Conservation (phyloP, 2,888 invertebrate genomes). For the Rhamnusium bicolor region DNA sequence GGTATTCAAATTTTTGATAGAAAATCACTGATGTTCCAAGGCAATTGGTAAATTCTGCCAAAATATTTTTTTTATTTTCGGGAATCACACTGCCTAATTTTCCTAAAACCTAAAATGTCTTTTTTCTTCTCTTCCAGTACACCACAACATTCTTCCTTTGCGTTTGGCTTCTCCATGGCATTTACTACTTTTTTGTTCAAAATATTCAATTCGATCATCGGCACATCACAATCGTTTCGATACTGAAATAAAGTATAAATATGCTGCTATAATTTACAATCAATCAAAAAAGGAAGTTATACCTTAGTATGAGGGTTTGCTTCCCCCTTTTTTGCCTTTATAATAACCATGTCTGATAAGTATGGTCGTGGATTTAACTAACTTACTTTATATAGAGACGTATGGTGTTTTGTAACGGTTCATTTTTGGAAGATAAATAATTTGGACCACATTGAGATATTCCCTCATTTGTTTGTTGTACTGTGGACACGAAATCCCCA, state of each 20-base stretch:
- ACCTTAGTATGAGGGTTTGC: not conserved
- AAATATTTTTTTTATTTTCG: not conserved
- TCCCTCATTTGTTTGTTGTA: not conserved
- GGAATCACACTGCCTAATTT: not conserved
- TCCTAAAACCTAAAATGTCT: not conserved
- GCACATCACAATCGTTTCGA: not conserved
- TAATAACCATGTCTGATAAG: too few species aligned
- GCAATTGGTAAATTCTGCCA: not conserved
- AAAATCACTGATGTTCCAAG: too few species aligned
- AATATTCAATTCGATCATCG: not conserved
- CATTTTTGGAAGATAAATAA: too few species aligned
- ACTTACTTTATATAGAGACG: not conserved
- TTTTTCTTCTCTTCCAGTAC: not conserved
- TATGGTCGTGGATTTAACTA: too few species aligned
- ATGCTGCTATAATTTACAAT: not conserved
- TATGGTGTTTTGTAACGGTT: not conserved
- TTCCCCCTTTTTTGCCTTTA: too few species aligned
- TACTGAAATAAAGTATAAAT: not conserved
- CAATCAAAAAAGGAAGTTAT: too few species aligned
- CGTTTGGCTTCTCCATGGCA: not conserved
- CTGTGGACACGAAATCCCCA: not conserved
- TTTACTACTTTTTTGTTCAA: not conserved
- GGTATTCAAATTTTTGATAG: too few species aligned
- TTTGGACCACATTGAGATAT: not conserved
- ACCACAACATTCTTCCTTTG: not conserved